Evolutionary conservation across 1,140 invertebrate species (phyloP), one percentile per base, ranked within the genome.

Genomic region (Brachionus calyciflorus): DNA sequence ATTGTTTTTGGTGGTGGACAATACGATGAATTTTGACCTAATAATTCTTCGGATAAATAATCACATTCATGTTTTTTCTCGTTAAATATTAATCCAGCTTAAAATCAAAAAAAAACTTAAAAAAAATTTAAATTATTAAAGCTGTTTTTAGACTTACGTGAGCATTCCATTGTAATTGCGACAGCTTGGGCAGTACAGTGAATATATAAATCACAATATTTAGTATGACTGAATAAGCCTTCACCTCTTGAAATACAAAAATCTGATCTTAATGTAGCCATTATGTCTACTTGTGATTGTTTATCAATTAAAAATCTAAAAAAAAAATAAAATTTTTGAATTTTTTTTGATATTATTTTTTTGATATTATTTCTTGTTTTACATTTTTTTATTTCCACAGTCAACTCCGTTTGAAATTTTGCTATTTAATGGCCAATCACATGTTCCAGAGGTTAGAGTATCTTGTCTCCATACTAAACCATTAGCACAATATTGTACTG

Each of bases 381-480:
- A 75, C 46, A 77, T 48, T 41, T 60, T 60, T 68, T 63, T 77
- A 10, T 19, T 33, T 28, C 40, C 55, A 40, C 76, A 65, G 37
- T 77, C 53, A 10, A 60, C 55, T 17, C 53, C 55, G 24, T 63
- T 53, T 17, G 17, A 17, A 37, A 46, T 28, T n/a, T 24, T 14
- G n/a, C 40, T 49, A 12, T 51, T 77, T 4, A 37, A 19, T 41
- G 76, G 55, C 76, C 76, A 77, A 48, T 77, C 76, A 24, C 76
- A 77, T 14, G 40, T 53, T 24, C 76, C 76, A 37, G 40, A 26
- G 12, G 60, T 51, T 6, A 26, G 4, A 26, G 55, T 65, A 6
- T 77, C 76, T 49, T 77, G 76, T 48, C 44, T 30, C 76, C 76
- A 77, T 12, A 77, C 76, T 41, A 77, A 68, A 21, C 76, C 76